These are phyloP conservation scores for Gryllus bimaculatus DNA, from an alignment of 1,140 invertebrate species.

Conservation along the genomic window DNA sequence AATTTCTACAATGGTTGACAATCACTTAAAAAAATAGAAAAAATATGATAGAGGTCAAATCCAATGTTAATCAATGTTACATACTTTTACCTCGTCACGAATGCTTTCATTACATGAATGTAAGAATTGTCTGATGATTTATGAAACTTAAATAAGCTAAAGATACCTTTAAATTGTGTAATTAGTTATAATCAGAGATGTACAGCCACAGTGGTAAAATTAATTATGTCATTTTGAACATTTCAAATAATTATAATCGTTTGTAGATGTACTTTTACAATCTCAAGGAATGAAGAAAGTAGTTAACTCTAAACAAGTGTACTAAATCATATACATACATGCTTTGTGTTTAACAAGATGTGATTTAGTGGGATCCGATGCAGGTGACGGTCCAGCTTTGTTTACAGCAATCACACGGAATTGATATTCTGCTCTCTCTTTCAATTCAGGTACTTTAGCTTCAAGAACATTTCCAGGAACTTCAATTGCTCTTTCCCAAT, in stretches of 20 bases:
- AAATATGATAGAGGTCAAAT: too few relatives aligned
- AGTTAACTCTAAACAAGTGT: neutral
- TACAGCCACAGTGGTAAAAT: neutral
- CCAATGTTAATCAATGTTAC: too few relatives aligned
- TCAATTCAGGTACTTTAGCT: conserved; percentile 75
- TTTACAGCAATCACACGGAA: conserved; percentile 94
- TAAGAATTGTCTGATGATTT: too few relatives aligned
- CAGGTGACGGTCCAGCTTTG: conserved; percentile 85
- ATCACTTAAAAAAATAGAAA: too few relatives aligned
- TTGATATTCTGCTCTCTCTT: conserved; percentile 87
- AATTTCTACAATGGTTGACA: neutral
- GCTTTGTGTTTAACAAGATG: conserved; percentile 84
- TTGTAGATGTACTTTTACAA: neutral
- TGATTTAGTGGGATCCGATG: conserved; percentile 89
- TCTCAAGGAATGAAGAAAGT: neutral
- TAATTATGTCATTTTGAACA: neutral
- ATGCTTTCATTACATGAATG: too few relatives aligned
- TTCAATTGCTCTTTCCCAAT: conserved; percentile 70
- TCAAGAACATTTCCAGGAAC: conserved; percentile 68
- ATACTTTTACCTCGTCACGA: too few relatives aligned
- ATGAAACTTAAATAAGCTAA: too few relatives aligned
- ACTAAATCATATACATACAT: conserved; percentile 47
- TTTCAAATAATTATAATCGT: neutral
- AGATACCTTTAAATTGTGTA: too few relatives aligned
- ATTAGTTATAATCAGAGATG: too few relatives aligned